Base-by-base conservation (phyloP, 2,888 invertebrate genomes). In the Masnerella sp. region DNA sequence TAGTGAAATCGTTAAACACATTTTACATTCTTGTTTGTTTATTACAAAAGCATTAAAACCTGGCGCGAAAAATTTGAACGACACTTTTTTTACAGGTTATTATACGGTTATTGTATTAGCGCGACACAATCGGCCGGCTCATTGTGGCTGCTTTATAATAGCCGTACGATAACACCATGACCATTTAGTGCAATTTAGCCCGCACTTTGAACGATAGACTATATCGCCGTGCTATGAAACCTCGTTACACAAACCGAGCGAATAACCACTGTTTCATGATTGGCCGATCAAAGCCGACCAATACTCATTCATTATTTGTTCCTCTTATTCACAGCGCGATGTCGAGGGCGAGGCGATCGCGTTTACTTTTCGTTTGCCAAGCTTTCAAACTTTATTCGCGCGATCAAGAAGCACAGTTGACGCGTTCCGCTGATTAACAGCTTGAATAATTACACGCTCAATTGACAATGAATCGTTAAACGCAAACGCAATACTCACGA, bases 141-240 rank as follows among this genome's bases (percentile, higher is more conserved):
- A 68, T 68, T 65, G 59, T 54, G 47, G 73, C 54, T 72, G 76
- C 71, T 71, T 76, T 76, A 75, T 71, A 72, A 76, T 76, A 72
- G 72, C 65, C 22, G 58, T 56, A 61, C 74, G 74, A 74, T 76
- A 78, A 74, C 75, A 74, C 70, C 25, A 75, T 77, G 73, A 73
- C 74, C 79, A 77, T 81, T 82, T 80, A 81, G 77, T 70, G 77
- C 77, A 81, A 81, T 82, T 81, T 81, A 79, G 69, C 51, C 47
- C n/a, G 34, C 43, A 25, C 45, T 68, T 43, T 28, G 59, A 49
- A 58, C 61, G 71, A 74, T 68, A 52, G 59, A 67, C 68, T 76
- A 54, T 71, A 71, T 68, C 54, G 62, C 22, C 49, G 30, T 43
- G 42, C 61, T 73, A 76, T 76, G 76, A 70, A 76, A 76, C 58